phyloP scores from a whole-genome alignment of 2,113 vertebrate species.

The Fregetta grallaria region DNA sequence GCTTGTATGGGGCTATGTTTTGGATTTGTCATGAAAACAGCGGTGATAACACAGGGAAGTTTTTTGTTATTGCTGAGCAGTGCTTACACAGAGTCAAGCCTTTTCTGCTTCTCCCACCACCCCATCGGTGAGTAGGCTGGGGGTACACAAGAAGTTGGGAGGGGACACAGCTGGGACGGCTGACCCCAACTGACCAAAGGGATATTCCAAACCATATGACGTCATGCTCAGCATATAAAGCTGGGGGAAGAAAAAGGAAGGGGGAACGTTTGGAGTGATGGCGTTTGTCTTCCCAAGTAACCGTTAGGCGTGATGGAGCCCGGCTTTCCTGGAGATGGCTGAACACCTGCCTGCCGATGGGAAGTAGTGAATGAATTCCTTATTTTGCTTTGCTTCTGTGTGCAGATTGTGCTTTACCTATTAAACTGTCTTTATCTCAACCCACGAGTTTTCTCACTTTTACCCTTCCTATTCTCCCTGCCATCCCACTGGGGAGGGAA shows the following conservation, averaged over 20 bases:
- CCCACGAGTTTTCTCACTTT: no score
- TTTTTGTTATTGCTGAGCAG: not conserved
- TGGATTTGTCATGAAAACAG: not conserved
- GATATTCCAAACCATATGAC: not conserved
- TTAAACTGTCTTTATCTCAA: not conserved
- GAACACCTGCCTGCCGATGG: not conserved
- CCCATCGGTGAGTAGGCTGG: not conserved
- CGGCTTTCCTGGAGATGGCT: not conserved
- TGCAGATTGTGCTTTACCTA: not conserved
- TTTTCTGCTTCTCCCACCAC: not conserved
- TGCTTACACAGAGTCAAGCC: not conserved
- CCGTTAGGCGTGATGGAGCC: accelerated
- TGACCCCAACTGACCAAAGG: not conserved
- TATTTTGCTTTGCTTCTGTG: not conserved
- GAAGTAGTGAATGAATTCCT: not conserved
- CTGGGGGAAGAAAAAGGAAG: not conserved
- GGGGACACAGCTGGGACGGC: not conserved
- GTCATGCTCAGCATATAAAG: not conserved
- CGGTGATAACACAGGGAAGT: not conserved
- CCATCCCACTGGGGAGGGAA: no score
- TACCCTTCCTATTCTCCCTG: no score
- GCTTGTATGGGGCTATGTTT: not conserved
- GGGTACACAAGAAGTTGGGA: not conserved
- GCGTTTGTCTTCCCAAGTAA: not conserved
- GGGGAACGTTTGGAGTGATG: accelerated